Base-by-base conservation (phyloP, 2,888 invertebrate genomes). In the Laothoe populi region DNA sequence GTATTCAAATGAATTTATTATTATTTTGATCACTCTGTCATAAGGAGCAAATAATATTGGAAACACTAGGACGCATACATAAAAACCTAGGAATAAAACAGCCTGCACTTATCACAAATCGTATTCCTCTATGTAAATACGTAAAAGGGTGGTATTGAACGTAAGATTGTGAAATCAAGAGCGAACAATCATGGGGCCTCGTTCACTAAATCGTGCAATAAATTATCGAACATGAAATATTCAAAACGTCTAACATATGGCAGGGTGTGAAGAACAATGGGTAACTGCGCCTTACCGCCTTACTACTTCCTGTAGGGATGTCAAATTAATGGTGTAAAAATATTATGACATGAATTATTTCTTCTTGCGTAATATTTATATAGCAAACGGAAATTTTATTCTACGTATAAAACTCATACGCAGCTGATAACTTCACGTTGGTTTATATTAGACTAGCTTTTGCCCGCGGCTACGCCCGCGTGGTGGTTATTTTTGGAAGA, bases 181-280 rank as follows among this genome's bases (percentile, higher is more conserved):
- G 70, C 65, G 69, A 61, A 64, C 72, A 70, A 81, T 78, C 80
- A 75, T 79, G 77, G 70, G 79, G 79, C 76, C 79, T 79, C 73
- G 72, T 75, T 73, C 78, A 86, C 82, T 89, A 89, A 90, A 89
- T 90, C 88, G 88, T 83, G 85, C 84, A 84, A 88, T 90, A 90
- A 89, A 89, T 90, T 90, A 90, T 87, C 79, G 75, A 70, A 81
- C 81, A 88, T 89, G 84, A 90, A 88, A 91, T 90, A 91, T 86
- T 86, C 87, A 88, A 83, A 88, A 83, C 81, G 83, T 78, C 80
- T 81, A 75, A 75, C 85, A 83, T 86, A 86, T 78, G 81, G 73
- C 73, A 67, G 76, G 35, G 82, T 78, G 84, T 79, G 81, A 83
- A 78, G 77, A 84, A 84, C 79, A 80, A 79, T 79, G 83, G 82